Percentiles rank a stretch among this genome's conserved stretches.
Evolutionary conservation across 2,888 invertebrate species (phyloP).

Genomic region (Ennomos fuscantarius): DNA sequence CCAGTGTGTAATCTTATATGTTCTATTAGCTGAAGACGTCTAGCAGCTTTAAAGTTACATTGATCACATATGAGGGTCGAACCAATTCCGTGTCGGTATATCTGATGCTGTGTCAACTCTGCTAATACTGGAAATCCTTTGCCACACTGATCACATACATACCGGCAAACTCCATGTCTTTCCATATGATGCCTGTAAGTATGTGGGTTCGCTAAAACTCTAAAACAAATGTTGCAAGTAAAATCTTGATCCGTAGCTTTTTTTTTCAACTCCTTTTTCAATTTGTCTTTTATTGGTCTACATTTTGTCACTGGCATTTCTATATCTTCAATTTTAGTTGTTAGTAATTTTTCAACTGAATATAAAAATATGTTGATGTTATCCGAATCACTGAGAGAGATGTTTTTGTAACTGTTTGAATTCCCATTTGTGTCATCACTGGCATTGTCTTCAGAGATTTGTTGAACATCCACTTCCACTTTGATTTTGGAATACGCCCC

Average conservation of each 20-base stretch:
- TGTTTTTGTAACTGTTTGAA: background rate
- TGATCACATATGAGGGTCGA: constrained; percentile 61
- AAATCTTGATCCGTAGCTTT: constrained; percentile 34
- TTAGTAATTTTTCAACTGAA: constrained; percentile 22
- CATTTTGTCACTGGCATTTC: background rate
- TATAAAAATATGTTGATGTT: constrained; percentile 22
- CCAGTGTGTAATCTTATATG: constrained; percentile 72
- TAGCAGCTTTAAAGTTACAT: constrained; percentile 66
- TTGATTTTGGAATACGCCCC: background rate
- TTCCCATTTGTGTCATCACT: constrained; percentile 5
- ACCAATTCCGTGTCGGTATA: constrained; percentile 63
- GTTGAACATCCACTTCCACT: constrained; percentile 11
- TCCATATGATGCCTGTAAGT: constrained; percentile 72
- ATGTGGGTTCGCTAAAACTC: constrained; percentile 55
- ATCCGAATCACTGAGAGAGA: constrained; percentile 2
- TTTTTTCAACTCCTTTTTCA: background rate
- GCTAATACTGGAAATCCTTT: constrained; percentile 61
- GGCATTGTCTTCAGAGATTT: constrained; percentile 1
- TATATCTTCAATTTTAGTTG: constrained; percentile 5
- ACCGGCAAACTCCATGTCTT: constrained; percentile 62
- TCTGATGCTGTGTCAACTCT: constrained; percentile 61
- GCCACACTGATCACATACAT: constrained; percentile 73
- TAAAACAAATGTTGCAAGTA: constrained; percentile 62
- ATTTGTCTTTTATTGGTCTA: background rate
- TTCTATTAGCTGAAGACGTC: constrained; percentile 61